Conservation (phyloP, 2,888 invertebrate species). For the Rotaria magnacalcarata region DNA sequence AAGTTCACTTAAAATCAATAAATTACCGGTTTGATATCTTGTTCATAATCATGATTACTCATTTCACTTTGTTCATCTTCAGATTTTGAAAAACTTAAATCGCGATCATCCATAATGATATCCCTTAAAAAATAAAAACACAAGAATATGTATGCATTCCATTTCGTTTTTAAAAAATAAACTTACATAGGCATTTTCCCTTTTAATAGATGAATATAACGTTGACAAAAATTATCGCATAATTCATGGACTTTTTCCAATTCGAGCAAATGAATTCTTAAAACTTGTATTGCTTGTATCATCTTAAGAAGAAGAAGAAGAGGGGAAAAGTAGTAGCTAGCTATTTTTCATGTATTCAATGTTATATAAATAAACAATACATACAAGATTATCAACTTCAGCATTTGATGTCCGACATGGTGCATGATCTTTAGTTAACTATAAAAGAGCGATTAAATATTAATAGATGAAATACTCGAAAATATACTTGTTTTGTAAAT, state of each 20-base stretch:
- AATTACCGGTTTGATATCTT: constrained; percentile 27
- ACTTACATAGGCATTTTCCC: constrained; percentile 92
- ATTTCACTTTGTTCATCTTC: constrained; percentile 35
- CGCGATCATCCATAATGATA: constrained; percentile 27
- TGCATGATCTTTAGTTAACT: constrained; percentile 93
- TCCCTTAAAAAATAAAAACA: neutral
- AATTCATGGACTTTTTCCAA: constrained; percentile 99
- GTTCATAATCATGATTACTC: constrained; percentile 17
- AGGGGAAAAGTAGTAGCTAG: neutral
- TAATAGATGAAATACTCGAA: neutral
- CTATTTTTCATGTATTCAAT: neutral
- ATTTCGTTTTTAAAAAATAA: neutral
- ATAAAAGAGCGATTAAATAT: constrained; percentile 52
- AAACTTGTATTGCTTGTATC: constrained; percentile 99
- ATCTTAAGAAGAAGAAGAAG: constrained; percentile 67
- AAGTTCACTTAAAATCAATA: too few relatives aligned
- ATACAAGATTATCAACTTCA: constrained; percentile 99
- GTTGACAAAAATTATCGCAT: constrained; percentile 99
- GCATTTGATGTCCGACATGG: constrained; percentile 99
- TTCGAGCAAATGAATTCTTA: constrained; percentile 99
- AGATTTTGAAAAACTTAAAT: constrained; percentile 34
- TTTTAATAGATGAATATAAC: constrained; percentile 99
- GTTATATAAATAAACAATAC: constrained; percentile 55
- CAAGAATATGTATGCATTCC: too few relatives aligned
- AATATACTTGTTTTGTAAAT: constrained; percentile 92